phyloP scores from a whole-genome alignment of 2,888 invertebrate species.

The Eubasilissa splendida region DNA sequence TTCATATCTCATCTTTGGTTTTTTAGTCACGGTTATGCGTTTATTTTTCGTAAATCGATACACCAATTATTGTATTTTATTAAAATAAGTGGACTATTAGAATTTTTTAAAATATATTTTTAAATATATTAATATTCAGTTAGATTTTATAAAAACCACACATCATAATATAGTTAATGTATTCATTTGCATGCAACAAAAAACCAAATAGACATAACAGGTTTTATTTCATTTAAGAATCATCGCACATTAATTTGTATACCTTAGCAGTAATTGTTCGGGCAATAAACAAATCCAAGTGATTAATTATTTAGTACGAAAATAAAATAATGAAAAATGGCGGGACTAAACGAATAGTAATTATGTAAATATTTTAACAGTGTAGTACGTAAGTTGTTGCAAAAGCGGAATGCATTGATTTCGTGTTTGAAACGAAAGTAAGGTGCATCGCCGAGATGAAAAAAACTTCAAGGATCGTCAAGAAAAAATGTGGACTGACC shows the following conservation, averaged over 20 bases:
- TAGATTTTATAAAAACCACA: too few species aligned
- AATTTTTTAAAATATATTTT: too few species aligned
- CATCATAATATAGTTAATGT: background rate
- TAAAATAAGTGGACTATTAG: too few species aligned
- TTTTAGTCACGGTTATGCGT: too few species aligned
- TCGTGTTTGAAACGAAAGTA: conserved; percentile 3
- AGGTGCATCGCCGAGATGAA: conserved; percentile 4
- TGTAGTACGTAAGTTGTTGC: background rate
- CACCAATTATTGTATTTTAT: too few species aligned
- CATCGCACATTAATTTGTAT: conserved; percentile 5
- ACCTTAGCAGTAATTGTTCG: conserved; percentile 3
- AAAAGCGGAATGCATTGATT: conserved; percentile 8
- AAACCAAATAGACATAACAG: conserved; percentile 1
- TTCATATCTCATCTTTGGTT: too few species aligned
- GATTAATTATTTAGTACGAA: conserved; percentile 19
- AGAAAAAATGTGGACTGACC: conserved; percentile 14
- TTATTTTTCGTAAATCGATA: too few species aligned
- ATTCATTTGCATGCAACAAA: conserved; percentile 7
- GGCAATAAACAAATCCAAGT: conserved; percentile 17
- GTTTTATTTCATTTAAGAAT: conserved; percentile 12
- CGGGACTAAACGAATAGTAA: background rate
- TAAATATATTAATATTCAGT: too few species aligned
- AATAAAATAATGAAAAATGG: conserved; percentile 2
- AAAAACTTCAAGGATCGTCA: conserved; percentile 21
- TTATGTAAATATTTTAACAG: conserved; percentile 8